phyloP scores from a whole-genome alignment of 2,888 invertebrate genomes.

The Mesochorus sp. region DNA sequence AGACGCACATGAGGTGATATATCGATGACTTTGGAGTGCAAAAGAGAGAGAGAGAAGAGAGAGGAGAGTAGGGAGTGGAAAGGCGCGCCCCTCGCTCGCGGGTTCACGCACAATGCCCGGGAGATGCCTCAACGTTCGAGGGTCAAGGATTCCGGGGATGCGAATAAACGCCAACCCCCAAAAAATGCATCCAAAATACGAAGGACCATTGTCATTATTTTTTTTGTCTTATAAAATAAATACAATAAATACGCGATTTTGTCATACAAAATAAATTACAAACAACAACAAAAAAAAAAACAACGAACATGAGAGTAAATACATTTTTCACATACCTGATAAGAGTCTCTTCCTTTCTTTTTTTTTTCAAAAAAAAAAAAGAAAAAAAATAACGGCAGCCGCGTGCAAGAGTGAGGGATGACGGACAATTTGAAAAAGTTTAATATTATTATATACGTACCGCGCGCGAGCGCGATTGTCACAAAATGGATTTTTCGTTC shows the following conservation, averaged over 20 bases:
- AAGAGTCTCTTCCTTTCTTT: not conserved
- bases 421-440: not conserved
- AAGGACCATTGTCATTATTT: too few species aligned
- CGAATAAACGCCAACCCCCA: too few species aligned
- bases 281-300: not conserved
- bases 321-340: not conserved
- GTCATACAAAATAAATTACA: not conserved
- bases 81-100: slow-evolving; percentile 39
- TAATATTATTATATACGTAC: not conserved
- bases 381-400: not conserved
- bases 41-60: slow-evolving; percentile 10
- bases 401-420: too few species aligned
- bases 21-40: slow-evolving; percentile 63
- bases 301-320: not conserved
- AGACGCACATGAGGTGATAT: slow-evolving; percentile 40
- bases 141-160: not conserved
- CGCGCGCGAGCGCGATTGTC: too few species aligned
- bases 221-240: too few species aligned
- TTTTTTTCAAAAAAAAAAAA: not conserved
- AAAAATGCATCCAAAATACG: not conserved
- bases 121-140: slow-evolving; percentile 2
- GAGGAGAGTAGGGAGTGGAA: slow-evolving; percentile 34
- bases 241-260: too few species aligned
- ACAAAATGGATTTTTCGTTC: too few species aligned
- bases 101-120: slow-evolving; percentile 14